These are phyloP conservation scores for Nothura maculosa DNA, from an alignment of 2,797 vertebrate species.

Conservation along the genomic window DNA sequence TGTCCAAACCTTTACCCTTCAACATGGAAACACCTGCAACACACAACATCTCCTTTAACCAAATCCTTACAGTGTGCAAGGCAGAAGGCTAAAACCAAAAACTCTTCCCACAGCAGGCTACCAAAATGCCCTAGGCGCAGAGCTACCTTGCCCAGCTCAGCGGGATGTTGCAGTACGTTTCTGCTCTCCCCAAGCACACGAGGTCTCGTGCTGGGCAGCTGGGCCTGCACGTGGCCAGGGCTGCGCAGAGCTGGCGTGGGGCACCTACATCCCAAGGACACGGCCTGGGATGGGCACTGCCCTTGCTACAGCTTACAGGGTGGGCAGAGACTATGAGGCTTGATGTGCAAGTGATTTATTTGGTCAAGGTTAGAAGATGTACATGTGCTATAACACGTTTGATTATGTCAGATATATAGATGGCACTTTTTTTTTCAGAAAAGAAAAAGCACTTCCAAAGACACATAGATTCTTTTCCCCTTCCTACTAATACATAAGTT, in stretches of 20 bases:
- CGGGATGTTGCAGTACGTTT: background rate
- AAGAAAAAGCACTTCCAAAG: background rate
- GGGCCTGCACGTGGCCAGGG: background rate
- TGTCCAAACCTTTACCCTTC: background rate
- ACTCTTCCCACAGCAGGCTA: background rate
- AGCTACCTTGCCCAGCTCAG: background rate
- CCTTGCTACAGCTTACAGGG: background rate
- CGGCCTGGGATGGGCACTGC: background rate
- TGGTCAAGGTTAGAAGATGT: background rate
- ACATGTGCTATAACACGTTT: background rate
- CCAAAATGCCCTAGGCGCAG: background rate
- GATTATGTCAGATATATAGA: background rate
- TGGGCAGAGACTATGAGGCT: background rate
- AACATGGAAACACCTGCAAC: background rate
- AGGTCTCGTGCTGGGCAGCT: background rate
- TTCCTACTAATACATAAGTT: background rate
- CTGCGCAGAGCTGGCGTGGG: background rate
- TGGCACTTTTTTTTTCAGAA: background rate
- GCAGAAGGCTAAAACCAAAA: background rate
- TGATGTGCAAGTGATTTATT: background rate
- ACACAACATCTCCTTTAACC: background rate
- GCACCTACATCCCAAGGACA: background rate
- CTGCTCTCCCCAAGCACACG: background rate
- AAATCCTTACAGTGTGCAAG: background rate
- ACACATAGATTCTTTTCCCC: background rate